Evolutionary conservation across 2,797 vertebrate genomes (phyloP).

Genomic region (Luscinia megarhynchos): DNA sequence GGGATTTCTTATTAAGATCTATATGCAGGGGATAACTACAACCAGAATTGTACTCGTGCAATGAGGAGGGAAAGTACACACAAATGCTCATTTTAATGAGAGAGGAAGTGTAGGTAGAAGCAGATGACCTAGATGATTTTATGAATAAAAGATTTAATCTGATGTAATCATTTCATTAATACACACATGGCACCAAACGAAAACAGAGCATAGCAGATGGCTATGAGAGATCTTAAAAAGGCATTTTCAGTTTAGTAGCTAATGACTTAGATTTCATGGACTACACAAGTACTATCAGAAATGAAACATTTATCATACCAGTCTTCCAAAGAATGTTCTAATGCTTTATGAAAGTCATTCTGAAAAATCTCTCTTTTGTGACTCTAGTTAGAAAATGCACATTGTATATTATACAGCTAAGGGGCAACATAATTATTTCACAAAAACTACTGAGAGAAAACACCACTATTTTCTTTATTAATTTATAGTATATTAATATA

Average conservation of each 20-base stretch:
- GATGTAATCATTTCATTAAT: conserved; percentile 81
- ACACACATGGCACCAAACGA: conserved; percentile 72
- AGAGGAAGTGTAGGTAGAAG: conserved; percentile 26
- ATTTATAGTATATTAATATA: neutral
- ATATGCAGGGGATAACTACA: neutral
- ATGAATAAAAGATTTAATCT: conserved; percentile 77
- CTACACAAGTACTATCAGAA: conserved; percentile 60
- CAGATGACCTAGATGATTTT: conserved; percentile 66
- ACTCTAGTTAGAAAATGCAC: neutral
- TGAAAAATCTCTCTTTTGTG: neutral
- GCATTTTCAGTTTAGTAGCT: conserved; percentile 77
- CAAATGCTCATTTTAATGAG: conserved; percentile 15
- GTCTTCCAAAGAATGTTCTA: neutral
- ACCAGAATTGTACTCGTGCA: neutral
- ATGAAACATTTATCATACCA: neutral
- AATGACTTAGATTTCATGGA: conserved; percentile 72
- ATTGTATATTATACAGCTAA: neutral
- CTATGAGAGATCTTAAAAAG: conserved; percentile 71
- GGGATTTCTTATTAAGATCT: neutral
- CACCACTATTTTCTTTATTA: neutral
- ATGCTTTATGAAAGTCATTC: neutral
- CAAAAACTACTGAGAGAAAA: neutral
- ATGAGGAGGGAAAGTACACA: rapidly evolving
- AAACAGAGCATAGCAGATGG: conserved; percentile 77
- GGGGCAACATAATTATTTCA: neutral